A percentile compares a stretch with the other conserved stretches of the same genome.
phyloP scores from a whole-genome alignment of 2,113 vertebrate genomes.

The Perca schrenkii region DNA sequence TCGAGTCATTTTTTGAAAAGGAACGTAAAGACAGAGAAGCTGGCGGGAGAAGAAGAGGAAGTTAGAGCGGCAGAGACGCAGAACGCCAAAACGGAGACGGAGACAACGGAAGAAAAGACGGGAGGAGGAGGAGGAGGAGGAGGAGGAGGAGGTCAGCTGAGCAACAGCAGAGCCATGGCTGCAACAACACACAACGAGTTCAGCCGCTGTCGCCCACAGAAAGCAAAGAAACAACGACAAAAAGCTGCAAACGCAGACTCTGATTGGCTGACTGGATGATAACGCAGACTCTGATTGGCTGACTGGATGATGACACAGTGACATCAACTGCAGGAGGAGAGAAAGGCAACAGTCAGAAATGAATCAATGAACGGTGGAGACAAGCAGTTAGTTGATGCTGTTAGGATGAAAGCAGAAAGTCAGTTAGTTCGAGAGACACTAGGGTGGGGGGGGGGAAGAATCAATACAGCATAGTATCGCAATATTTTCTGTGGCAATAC shows the following conservation, averaged over 20 bases:
- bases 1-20: not conserved
- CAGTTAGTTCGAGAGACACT: too few relatives aligned
- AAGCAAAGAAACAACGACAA: conserved; percentile 23
- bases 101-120: not conserved
- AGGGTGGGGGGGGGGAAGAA: too few relatives aligned
- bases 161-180: not conserved
- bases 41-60: not conserved
- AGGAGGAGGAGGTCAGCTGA: not conserved
- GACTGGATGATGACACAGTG: too few relatives aligned
- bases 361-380: conserved; percentile 21
- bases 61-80: conserved; percentile 4
- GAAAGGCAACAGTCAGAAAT: not conserved
- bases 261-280: conserved; percentile 21
- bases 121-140: too few relatives aligned
- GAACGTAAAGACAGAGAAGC: not conserved
- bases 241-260: not conserved
- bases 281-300: too few relatives aligned
- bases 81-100: not conserved
- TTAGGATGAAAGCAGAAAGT: conserved; percentile 36
- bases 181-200: not conserved
- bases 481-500: too few relatives aligned
- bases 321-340: not conserved
- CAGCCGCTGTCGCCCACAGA: not conserved
- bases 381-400: conserved; percentile 29
- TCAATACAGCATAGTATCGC: too few relatives aligned